Evolutionary conservation across 2,113 vertebrate genomes (phyloP).

Genomic region (Calidris pugnax): DNA sequence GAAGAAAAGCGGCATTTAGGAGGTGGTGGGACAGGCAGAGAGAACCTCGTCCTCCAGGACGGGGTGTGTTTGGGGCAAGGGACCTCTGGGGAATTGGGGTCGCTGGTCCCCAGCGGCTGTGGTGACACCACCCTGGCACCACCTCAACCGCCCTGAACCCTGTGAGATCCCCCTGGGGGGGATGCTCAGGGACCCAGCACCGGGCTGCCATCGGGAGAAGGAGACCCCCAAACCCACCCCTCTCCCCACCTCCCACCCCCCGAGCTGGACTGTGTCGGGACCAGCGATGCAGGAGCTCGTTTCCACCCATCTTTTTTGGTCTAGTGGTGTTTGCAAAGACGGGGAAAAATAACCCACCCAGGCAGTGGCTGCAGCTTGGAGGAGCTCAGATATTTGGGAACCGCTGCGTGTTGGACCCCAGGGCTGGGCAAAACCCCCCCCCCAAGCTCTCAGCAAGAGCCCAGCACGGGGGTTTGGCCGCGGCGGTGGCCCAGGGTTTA

Average conservation of each 20-base stretch:
- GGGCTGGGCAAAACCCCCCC: neutral
- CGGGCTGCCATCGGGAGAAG: fast-evolving
- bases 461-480: neutral
- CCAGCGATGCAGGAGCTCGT: fast-evolving
- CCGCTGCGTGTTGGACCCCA: neutral
- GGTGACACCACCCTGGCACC: neutral
- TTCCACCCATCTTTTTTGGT: neutral
- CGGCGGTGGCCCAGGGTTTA: neutral
- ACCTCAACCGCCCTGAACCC: neutral
- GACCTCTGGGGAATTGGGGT: neutral
- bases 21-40: neutral
- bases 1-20: neutral
- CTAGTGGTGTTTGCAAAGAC: neutral
- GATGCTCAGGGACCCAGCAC: neutral
- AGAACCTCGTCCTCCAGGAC: neutral
- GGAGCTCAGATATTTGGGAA: neutral
- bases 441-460: neutral
- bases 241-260: neutral
- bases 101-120: fast-evolving
- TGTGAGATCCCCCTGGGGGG: neutral
- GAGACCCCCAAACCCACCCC: neutral
- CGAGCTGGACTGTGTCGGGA: fast-evolving
- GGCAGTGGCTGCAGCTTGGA: neutral
- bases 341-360: neutral
- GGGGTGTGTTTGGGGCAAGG: neutral